These are phyloP conservation scores for Thereva unica DNA, from an alignment of 2,888 invertebrate genomes.

Conservation along the genomic window DNA sequence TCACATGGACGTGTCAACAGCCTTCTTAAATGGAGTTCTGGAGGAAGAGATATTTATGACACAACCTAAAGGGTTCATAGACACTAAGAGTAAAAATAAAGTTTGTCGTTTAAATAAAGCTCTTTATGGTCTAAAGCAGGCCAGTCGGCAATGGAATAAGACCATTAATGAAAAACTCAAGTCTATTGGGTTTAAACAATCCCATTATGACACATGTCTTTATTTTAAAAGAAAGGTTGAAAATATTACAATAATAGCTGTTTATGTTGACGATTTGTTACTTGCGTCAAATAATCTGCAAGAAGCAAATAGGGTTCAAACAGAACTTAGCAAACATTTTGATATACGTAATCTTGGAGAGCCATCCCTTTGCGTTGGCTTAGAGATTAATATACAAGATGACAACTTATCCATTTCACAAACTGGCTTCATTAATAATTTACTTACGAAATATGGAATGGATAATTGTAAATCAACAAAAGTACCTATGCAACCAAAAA, in stretches of 20 bases:
- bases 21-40: constrained; percentile 38
- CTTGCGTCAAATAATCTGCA: background rate
- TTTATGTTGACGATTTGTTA: constrained; percentile 2
- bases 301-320: background rate
- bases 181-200: background rate
- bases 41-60: constrained; percentile 34
- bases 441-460: no score
- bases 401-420: no score
- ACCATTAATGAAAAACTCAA: background rate
- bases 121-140: background rate
- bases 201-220: background rate
- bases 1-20: constrained; percentile 38
- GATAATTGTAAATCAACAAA: no score
- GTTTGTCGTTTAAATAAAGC: background rate
- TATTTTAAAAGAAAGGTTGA: background rate
- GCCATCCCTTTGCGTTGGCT: no score
- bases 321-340: background rate
- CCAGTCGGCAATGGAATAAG: no score
- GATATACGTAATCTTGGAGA: background rate
- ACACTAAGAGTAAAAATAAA: background rate
- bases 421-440: no score
- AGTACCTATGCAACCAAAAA: background rate
- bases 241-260: constrained; percentile 4
- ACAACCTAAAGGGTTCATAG: constrained; percentile 22
- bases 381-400: no score